A percentile compares a stretch with the other conserved stretches of the same genome.
These are phyloP conservation scores for Arctocebus calabarensis DNA, from an alignment of 2,797 vertebrate species.

Conservation along the genomic window DNA sequence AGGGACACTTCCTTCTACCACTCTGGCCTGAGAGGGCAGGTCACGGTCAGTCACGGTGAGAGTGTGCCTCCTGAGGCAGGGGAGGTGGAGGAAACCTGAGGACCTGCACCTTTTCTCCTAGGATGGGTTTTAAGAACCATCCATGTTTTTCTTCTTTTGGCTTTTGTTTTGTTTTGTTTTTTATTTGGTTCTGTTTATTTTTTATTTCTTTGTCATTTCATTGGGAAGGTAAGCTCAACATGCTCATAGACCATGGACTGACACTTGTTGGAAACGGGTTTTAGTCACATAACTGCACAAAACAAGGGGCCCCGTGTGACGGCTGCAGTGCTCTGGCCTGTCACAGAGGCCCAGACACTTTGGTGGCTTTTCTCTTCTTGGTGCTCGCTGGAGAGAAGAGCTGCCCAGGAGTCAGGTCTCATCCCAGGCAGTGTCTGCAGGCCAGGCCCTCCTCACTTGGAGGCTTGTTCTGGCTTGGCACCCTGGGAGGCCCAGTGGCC, in stretches of 20 bases:
- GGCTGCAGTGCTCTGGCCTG: neutral
- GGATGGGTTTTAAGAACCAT: neutral
- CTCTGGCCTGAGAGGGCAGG: neutral
- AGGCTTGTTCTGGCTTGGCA: slow-evolving; percentile 59
- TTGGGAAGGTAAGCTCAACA: slow-evolving; percentile 70
- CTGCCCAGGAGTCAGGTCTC: neutral
- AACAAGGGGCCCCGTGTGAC: neutral
- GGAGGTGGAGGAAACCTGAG: fast-evolving
- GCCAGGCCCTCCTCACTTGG: fast-evolving
- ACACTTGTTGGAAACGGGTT: neutral
- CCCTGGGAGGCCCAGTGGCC: slow-evolving; percentile 61
- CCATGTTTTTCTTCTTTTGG: neutral
- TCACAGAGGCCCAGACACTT: neutral
- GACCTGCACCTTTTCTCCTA: neutral
- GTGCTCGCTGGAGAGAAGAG: neutral
- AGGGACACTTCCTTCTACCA: neutral
- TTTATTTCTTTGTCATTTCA: slow-evolving; percentile 29
- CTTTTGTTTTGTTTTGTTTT: slow-evolving; percentile 33
- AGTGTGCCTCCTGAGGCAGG: neutral
- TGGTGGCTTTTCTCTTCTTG: neutral
- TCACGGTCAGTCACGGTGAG: neutral
- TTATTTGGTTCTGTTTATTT: slow-evolving; percentile 13
- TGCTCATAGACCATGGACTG: neutral
- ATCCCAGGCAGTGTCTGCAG: neutral
- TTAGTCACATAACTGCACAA: neutral